Evolutionary conservation across 2,888 invertebrate genomes (phyloP).

Genomic region (Orchestes rusci): DNA sequence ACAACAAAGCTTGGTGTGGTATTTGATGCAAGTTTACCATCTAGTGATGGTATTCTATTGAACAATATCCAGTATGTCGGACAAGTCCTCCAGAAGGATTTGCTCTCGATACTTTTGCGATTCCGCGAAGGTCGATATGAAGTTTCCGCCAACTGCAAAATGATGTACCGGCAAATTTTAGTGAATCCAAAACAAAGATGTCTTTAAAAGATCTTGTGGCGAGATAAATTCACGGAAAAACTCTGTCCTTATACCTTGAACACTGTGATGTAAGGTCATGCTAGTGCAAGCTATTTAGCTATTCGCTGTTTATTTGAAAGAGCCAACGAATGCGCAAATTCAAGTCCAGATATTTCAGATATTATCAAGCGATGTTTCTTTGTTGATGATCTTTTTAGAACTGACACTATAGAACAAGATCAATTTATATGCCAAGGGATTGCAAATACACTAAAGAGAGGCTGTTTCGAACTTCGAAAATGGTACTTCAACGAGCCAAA

Average conservation of each 20-base stretch:
- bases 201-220: constrained; percentile 7
- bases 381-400: constrained; percentile 15
- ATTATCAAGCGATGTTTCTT: constrained; percentile 15
- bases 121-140: constrained; percentile 3
- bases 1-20: too few species aligned
- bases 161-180: constrained; percentile 8
- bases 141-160: constrained; percentile 4
- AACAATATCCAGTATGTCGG: too few species aligned
- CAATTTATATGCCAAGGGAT: constrained; percentile 14
- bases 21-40: too few species aligned
- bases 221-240: not conserved
- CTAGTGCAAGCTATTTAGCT: constrained; percentile 6
- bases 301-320: constrained; percentile 10
- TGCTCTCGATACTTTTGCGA: constrained; percentile 5
- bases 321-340: constrained; percentile 10
- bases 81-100: too few species aligned
- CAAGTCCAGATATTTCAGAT: constrained; percentile 9
- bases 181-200: constrained; percentile 3
- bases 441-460: constrained; percentile 7
- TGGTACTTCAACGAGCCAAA: constrained; percentile 6
- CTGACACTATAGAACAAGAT: constrained; percentile 13
- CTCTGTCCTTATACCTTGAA: constrained; percentile 5
- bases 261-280: constrained; percentile 8
- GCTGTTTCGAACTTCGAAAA: constrained; percentile 15
- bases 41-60: too few species aligned